Conservation (phyloP, 2,113 vertebrate species). For the Psittacula cyanocephala region DNA sequence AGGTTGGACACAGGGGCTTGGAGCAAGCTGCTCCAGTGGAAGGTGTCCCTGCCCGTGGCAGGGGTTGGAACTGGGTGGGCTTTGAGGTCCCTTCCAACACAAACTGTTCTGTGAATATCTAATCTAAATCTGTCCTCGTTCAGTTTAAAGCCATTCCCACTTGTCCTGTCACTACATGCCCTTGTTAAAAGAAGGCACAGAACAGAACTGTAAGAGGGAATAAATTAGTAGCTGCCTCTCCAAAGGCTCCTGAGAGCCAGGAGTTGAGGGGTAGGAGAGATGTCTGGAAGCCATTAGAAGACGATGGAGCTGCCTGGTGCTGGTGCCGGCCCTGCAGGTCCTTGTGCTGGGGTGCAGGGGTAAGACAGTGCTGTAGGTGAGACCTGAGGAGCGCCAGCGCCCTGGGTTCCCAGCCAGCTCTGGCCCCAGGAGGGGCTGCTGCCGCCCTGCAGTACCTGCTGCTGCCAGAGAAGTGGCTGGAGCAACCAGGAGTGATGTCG, state of each 20-base stretch:
- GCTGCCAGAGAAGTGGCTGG: not conserved
- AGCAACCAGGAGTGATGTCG: rapidly evolving
- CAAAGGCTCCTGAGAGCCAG: not conserved
- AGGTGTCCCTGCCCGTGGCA: not conserved
- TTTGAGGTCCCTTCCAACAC: not conserved
- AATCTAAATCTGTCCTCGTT: not conserved
- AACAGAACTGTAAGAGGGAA: not conserved
- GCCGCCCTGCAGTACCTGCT: rapidly evolving
- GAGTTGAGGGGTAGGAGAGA: not conserved
- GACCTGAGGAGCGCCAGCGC: not conserved
- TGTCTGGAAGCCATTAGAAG: not conserved
- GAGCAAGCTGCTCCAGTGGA: not conserved
- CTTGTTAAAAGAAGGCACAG: not conserved
- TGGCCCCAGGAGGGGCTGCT: not conserved
- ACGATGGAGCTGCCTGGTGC: not conserved
- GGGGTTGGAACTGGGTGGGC: not conserved
- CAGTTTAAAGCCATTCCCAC: no score
- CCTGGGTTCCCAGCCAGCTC: rapidly evolving
- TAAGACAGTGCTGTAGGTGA: rapidly evolving
- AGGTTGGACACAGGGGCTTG: no score
- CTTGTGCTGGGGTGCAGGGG: not conserved
- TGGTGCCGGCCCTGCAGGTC: rapidly evolving
- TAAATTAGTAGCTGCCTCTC: not conserved
- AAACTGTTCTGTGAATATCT: not conserved
- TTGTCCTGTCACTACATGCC: not conserved